Evolutionary conservation across 2,113 vertebrate species (phyloP), one percentile per base, ranked within the genome.

Genomic region (Nansenia antarctica): DNA sequence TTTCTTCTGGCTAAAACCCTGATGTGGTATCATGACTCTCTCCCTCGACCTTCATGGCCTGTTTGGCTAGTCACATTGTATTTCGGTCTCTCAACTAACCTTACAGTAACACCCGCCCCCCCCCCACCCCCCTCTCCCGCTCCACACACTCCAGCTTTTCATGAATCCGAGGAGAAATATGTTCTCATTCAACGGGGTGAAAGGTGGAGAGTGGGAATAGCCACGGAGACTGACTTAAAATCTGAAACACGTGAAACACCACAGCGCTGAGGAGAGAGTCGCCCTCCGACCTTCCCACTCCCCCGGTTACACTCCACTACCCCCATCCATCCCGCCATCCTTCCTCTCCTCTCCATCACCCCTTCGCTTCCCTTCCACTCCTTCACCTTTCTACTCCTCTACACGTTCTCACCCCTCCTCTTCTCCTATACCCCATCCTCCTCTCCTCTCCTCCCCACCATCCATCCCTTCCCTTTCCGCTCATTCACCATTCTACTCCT

Each of bases 301-400:
- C 11, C 61, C 34, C 39, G 35, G 35, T 68, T 31, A 53, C 57
- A 12, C n/a, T 63, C 64, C 2, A 9, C 61, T 8, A 22, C n/a
- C n/a, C n/a, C n/a, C n/a, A n/a, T 37, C 61, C 3, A 1, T 39
- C 61, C 9, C 71, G 78, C 75, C 72, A 78, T 80, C 80, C 67
- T 74, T 18, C 30, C 65, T 58, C n/a, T n/a, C n/a, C 67, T 53
- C 75, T 45, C 35, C 62, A 63, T 37, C 70, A 58, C 76, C 72
- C 63, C 75, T 66, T 74, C 15, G 42, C 76, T 76, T 68, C 67
- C 76, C 77, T 67, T 77, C 18, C 62, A 70, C 60, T 12, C 32
- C 37, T 53, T 78, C 34, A 62, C 61, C 69, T 76, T 58, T 32
- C 27, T 32, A 14, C 8, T 27, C 7, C 26, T 55, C 14, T n/a